Percentiles rank a stretch among this genome's conserved stretches.
Conservation (phyloP, 2,797 vertebrate species). For the Galago senegalensis region DNA sequence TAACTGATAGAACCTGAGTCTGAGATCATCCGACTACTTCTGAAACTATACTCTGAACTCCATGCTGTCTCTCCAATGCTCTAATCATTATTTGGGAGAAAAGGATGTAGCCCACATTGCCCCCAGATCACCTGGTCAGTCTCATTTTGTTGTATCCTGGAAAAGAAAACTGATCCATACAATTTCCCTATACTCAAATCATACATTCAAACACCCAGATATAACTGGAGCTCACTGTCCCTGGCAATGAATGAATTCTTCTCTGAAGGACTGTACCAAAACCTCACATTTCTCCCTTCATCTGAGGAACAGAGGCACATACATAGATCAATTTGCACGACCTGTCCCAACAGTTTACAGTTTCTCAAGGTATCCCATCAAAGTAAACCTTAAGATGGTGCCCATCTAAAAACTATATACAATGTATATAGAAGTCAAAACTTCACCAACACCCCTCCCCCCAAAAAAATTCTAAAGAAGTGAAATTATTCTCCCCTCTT, state of each 20-base stretch:
- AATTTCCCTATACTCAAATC: not conserved
- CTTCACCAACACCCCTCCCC: not conserved
- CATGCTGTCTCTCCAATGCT: not conserved
- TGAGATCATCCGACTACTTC: constrained; percentile 5
- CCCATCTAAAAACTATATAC: not conserved
- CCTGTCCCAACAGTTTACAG: not conserved
- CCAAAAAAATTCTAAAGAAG: not conserved
- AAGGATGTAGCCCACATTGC: not conserved
- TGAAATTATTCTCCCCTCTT: not conserved
- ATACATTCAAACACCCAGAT: not conserved
- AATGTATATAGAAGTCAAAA: not conserved
- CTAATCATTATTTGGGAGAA: not conserved
- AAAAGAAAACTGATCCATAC: not conserved
- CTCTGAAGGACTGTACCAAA: not conserved
- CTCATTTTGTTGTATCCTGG: not conserved
- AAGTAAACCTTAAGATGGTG: not conserved
- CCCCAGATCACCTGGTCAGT: not conserved
- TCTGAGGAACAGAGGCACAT: not conserved
- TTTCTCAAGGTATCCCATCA: constrained; percentile 3
- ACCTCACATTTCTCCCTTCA: not conserved
- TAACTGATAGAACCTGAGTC: not conserved
- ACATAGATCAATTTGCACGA: not conserved
- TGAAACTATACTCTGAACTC: not conserved
- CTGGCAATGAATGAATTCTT: not conserved
- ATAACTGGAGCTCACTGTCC: not conserved